Evolutionary conservation across 2,888 invertebrate species (phyloP), one percentile per base, ranked within the genome.

Genomic region (Pterostichus madidus): DNA sequence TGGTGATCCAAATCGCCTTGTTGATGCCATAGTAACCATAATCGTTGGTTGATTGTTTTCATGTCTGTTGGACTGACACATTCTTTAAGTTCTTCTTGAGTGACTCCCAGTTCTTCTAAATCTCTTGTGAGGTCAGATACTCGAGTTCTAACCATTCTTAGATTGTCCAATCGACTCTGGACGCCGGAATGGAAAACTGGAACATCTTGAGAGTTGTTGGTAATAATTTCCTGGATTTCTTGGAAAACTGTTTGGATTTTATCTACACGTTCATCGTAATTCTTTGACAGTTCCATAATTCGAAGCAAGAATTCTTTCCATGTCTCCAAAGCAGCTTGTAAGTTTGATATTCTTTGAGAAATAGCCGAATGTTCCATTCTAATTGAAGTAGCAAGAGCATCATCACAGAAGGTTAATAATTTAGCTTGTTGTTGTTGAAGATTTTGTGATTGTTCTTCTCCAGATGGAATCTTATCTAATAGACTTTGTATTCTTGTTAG

Each of bases 21-120:
- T 86, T 96, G 95, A 87, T 97, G 96, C 89, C 93, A 92, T 78
- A 97, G 89, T 84, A 96, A 92, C 93, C 96, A 95, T 84, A 95
- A 92, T 85, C 93, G 93, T 88, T 97, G 97, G 85, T 94, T 94
- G 71, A 97, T 93, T 11, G 94, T 91, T 88, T 96, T 95, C 89
- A 96, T 94, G 87, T 97, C 97, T 68, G 94, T 93, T 0, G 96
- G 96, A 88, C 96, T 96, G 5, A 97, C 91, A 86, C 95, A 96
- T 88, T 97, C 96, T 86, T 96, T 96, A 2, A 97, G 90, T 89
- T 96, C 95, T 88, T 97, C 96, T 86, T 96, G 95, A 39, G 94
- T 93, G 0, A 94, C 93, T 59, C 94, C 94, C 0, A 96, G 90
- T 44, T 93, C 91, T 88, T 96, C 96, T 31, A 96, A 90, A 80